Evolutionary conservation across 2,888 invertebrate species (phyloP), one percentile per base, ranked within the genome.

Genomic region (Drosophila paracracens): DNA sequence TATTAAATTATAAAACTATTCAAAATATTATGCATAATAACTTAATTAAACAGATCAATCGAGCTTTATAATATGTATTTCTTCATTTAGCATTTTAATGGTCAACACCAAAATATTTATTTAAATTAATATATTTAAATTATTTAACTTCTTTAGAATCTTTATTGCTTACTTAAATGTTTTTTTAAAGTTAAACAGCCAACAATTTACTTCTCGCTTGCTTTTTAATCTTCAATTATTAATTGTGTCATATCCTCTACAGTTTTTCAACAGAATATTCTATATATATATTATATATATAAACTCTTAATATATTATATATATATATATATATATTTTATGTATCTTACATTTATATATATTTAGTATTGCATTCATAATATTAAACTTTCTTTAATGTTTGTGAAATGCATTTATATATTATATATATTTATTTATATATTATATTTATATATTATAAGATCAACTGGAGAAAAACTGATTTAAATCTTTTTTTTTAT

Each of bases 391-490:
- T n/a, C n/a, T 2, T 8, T 31, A 29, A 29, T 7, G 7, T 7
- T 7, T 29, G 29, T 29, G 29, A 29, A 7, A 35, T 35, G 6
- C 5, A 6, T 35, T 16, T 16, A 16, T n/a, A n/a, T n/a, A n/a
- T n/a, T n/a, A n/a, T n/a, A n/a, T n/a, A n/a, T n/a, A n/a, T n/a
- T n/a, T n/a, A n/a, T n/a, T n/a, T n/a, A n/a, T n/a, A n/a, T n/a
- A n/a, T n/a, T n/a, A n/a, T n/a, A n/a, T n/a, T n/a, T n/a, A n/a
- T n/a, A n/a, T n/a, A n/a, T n/a, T n/a, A n/a, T n/a, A 11, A 40
- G n/a, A 1, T n/a, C n/a, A n/a, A n/a, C 11, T n/a, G n/a, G 10
- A 11, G 5, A n/a, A 5, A 2, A 31, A 31, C 2, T 8, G 0
- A 8, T 31, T 31, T 31, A 2, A 31, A 8, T 31, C 8, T 8